phyloP scores from a whole-genome alignment of 64 coral and sea anemone genomes.

The Orbicella faveolata region DNA sequence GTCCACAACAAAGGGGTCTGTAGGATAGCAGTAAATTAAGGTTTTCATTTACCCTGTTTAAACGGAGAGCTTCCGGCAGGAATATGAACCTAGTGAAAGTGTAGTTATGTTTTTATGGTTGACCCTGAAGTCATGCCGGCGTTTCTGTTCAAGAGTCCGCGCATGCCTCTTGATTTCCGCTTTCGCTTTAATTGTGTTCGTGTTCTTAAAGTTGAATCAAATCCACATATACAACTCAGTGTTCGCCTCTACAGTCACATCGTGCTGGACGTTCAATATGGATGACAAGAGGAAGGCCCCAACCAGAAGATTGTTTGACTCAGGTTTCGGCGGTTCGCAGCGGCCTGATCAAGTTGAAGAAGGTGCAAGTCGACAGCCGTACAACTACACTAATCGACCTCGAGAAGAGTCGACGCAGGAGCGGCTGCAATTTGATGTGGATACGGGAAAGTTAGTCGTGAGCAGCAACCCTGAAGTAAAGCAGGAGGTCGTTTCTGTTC shows the following conservation, averaged over 20 bases:
- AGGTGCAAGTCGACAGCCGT: neutral
- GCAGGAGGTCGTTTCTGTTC: neutral
- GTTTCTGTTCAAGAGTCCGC: neutral
- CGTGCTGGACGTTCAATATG: neutral
- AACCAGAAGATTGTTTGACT: neutral
- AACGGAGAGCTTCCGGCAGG: no score
- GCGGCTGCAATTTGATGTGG: slow-evolving; percentile 1
- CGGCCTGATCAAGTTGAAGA: neutral
- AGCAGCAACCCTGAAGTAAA: neutral
- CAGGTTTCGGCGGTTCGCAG: neutral
- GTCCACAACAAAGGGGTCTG: no score
- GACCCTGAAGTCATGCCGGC: neutral
- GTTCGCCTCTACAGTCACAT: neutral
- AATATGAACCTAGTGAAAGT: neutral
- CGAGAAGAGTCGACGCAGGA: slow-evolving; percentile 3
- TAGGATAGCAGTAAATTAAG: no score
- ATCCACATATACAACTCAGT: neutral
- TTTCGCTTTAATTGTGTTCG: neutral
- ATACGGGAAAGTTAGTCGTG: neutral
- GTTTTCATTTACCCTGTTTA: no score
- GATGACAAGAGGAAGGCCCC: neutral
- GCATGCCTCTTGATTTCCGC: slow-evolving; percentile 5
- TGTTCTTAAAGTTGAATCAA: neutral
- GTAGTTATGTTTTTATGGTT: neutral
- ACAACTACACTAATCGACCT: neutral